These are phyloP conservation scores for Sparidentex hasta DNA, from an alignment of 2,797 vertebrate genomes.

Conservation along the genomic window DNA sequence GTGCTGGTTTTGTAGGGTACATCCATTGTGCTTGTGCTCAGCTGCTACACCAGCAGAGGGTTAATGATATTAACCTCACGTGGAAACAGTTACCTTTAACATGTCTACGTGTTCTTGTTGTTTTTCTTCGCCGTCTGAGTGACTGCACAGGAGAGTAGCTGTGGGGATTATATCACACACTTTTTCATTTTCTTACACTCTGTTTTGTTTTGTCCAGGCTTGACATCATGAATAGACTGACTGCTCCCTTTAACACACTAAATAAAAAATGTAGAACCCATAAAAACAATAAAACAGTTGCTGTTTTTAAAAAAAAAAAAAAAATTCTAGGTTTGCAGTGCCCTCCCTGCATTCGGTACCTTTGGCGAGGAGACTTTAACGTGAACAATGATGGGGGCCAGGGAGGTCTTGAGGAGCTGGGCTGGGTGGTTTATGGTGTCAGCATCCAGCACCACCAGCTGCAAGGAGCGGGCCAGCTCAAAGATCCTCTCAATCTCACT, in stretches of 20 bases:
- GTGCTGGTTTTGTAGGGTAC: slow-evolving; percentile 37
- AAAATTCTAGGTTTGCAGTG: background rate
- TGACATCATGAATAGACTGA: background rate
- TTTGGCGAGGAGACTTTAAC: slow-evolving; percentile 99
- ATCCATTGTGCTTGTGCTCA: slow-evolving; percentile 31
- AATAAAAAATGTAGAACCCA: background rate
- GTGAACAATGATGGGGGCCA: slow-evolving; percentile 97
- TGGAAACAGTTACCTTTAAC: slow-evolving; percentile 55
- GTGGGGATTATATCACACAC: slow-evolving; percentile 38
- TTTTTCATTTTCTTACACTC: background rate
- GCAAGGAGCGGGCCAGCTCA: slow-evolving; percentile 95
- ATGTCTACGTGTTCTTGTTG: slow-evolving; percentile 28
- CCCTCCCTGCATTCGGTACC: slow-evolving; percentile 77
- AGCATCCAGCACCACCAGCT: slow-evolving; percentile 96
- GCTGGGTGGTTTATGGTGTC: slow-evolving; percentile 98
- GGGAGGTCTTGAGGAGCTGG: slow-evolving; percentile 96
- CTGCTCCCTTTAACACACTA: background rate
- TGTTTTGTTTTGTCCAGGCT: background rate
- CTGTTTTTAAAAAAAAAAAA: too few species aligned
- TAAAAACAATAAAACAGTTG: background rate
- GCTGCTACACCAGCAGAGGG: slow-evolving; percentile 25
- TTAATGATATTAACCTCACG: slow-evolving; percentile 19
- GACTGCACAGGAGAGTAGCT: slow-evolving; percentile 43
- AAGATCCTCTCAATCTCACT: slow-evolving; percentile 99
- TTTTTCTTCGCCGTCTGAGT: slow-evolving; percentile 40